Percentiles rank a stretch among this genome's conserved stretches.
Conservation (phyloP, 2,113 vertebrate genomes). For the Gymnorhina tibicen region DNA sequence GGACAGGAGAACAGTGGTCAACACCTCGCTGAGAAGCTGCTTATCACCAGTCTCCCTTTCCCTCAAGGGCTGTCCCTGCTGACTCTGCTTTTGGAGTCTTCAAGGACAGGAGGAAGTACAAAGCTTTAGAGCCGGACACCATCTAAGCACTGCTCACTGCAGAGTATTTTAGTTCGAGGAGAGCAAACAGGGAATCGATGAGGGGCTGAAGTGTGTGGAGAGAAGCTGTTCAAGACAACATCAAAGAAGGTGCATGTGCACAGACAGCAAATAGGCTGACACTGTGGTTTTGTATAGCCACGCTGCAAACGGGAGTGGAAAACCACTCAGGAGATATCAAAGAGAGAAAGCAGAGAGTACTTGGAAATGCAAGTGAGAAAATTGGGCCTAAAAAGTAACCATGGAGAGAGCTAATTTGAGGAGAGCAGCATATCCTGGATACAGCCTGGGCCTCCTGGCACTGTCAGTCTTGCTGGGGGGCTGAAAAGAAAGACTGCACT, state of each 20-base stretch:
- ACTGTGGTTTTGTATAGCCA: background rate
- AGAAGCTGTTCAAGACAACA: background rate
- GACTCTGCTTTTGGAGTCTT: background rate
- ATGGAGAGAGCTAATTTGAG: background rate
- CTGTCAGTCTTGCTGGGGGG: background rate
- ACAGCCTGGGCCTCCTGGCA: background rate
- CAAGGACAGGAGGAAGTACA: background rate
- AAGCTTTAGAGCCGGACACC: background rate
- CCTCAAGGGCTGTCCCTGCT: background rate
- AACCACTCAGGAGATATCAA: background rate
- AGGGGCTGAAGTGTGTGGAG: background rate
- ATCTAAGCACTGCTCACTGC: background rate
- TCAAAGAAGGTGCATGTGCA: background rate
- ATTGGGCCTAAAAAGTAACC: background rate
- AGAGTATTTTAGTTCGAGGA: background rate
- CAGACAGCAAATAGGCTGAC: constrained; percentile 15
- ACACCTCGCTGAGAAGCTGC: background rate
- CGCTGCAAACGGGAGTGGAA: background rate
- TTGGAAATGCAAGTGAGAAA: constrained; percentile 2
- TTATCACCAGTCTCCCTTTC: background rate
- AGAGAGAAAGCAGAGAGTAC: background rate
- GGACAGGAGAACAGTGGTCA: background rate
- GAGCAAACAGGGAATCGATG: background rate
- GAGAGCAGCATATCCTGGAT: background rate
- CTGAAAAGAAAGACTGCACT: background rate